Percentiles rank a stretch among this genome's conserved stretches.
These are phyloP conservation scores for Drosophila rubida DNA, from an alignment of 2,888 invertebrate species.

Conservation along the genomic window DNA sequence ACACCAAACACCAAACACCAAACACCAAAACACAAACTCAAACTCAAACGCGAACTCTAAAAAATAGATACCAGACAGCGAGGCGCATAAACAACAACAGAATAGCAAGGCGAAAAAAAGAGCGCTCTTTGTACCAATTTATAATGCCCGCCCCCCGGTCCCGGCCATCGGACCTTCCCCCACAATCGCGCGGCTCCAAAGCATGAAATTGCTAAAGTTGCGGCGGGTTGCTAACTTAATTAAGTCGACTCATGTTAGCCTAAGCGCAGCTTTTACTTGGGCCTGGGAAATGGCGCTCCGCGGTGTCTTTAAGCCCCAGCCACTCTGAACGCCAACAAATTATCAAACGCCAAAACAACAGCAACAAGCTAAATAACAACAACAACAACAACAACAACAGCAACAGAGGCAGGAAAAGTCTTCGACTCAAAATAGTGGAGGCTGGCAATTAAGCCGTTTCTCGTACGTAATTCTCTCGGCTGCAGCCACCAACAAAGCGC, in stretches of 20 bases:
- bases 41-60: no score
- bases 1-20: neutral
- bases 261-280: slow-evolving; percentile 64
- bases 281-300: slow-evolving; percentile 58
- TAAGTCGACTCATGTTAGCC: slow-evolving; percentile 46
- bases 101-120: neutral
- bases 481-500: slow-evolving; percentile 7
- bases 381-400: neutral
- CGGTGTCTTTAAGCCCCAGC: slow-evolving; percentile 51
- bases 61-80: no score
- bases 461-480: slow-evolving; percentile 4
- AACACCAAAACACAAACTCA: no score
- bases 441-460: slow-evolving; percentile 59
- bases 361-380: neutral
- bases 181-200: neutral
- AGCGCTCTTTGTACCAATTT: slow-evolving; percentile 23
- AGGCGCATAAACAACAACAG: no score
- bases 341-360: slow-evolving; percentile 42
- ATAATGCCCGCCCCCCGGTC: neutral
- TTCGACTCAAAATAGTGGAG: slow-evolving; percentile 25
- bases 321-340: slow-evolving; percentile 57
- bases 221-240: slow-evolving; percentile 55
- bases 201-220: slow-evolving; percentile 20
- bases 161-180: neutral
- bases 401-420: slow-evolving; percentile 17